These are phyloP conservation scores for Mus pahari DNA, from an alignment of 2,113 vertebrate genomes.

Conservation along the genomic window DNA sequence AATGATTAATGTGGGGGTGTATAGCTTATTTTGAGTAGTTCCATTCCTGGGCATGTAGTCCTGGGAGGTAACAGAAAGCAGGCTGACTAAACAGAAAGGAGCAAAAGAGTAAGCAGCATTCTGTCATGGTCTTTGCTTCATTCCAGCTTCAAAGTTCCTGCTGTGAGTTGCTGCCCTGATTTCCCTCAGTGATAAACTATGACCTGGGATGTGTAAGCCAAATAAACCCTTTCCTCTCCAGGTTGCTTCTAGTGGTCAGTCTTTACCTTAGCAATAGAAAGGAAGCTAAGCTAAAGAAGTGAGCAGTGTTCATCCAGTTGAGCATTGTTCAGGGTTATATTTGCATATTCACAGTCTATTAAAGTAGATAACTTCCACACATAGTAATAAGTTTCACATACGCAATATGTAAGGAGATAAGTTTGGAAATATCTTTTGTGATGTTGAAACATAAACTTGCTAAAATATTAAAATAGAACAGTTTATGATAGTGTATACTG, in stretches of 20 bases:
- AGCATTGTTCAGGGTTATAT: not conserved
- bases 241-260: too few species aligned
- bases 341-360: not conserved
- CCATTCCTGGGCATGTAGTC: not conserved
- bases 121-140: not conserved
- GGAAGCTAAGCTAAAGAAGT: not conserved
- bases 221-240: not conserved
- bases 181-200: not conserved
- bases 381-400: not conserved
- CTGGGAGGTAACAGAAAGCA: not conserved
- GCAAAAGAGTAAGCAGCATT: not conserved
- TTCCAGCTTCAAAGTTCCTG: not conserved
- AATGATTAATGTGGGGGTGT: not conserved
- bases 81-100: not conserved
- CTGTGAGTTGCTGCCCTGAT: not conserved
- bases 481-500: not conserved
- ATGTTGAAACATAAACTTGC: not conserved
- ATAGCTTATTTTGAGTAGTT: too few species aligned
- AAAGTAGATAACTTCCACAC: not conserved
- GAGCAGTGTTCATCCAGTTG: not conserved
- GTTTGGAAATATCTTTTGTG: rapidly evolving
- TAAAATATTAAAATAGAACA: not conserved
- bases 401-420: not conserved
- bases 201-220: not conserved
- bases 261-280: not conserved